Percentiles rank a stretch among this genome's conserved stretches.
These are phyloP conservation scores for Piezodorus guildinii DNA, from an alignment of 1,140 invertebrate genomes.

Conservation along the genomic window DNA sequence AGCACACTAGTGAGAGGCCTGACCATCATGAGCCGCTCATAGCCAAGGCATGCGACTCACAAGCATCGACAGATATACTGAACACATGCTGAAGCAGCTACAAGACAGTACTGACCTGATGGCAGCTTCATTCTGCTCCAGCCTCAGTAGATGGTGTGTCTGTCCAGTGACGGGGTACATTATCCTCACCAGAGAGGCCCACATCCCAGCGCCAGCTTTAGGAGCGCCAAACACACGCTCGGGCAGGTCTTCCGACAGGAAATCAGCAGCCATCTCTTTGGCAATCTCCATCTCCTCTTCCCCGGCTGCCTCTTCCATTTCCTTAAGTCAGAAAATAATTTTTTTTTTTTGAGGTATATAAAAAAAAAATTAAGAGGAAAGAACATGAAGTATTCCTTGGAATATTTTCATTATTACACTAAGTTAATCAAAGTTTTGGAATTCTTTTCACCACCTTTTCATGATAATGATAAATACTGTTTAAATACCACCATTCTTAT, in stretches of 20 bases:
- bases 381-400: too few relatives aligned
- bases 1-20: too few relatives aligned
- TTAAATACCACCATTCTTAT: too few relatives aligned
- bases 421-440: too few relatives aligned
- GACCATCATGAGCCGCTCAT: too few relatives aligned
- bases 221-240: constrained; percentile 90
- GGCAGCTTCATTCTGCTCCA: constrained; percentile 96
- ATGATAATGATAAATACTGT: too few relatives aligned
- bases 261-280: constrained; percentile 92
- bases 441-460: too few relatives aligned
- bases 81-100: constrained; percentile 10
- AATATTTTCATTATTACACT: too few relatives aligned
- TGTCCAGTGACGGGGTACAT: constrained; percentile 80
- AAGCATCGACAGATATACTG: too few relatives aligned
- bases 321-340: constrained; percentile 41
- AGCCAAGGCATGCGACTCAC: too few relatives aligned
- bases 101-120: constrained; percentile 60
- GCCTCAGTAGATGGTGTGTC: constrained; percentile 63
- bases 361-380: too few relatives aligned
- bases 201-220: constrained; percentile 90
- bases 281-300: constrained; percentile 90
- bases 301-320: constrained; percentile 93
- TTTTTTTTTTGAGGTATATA: too few relatives aligned
- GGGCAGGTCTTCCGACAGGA: constrained; percentile 87
- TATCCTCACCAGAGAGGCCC: constrained; percentile 89